phyloP scores from a whole-genome alignment of 2,888 invertebrate genomes.

The Sclerodermus sp. region DNA sequence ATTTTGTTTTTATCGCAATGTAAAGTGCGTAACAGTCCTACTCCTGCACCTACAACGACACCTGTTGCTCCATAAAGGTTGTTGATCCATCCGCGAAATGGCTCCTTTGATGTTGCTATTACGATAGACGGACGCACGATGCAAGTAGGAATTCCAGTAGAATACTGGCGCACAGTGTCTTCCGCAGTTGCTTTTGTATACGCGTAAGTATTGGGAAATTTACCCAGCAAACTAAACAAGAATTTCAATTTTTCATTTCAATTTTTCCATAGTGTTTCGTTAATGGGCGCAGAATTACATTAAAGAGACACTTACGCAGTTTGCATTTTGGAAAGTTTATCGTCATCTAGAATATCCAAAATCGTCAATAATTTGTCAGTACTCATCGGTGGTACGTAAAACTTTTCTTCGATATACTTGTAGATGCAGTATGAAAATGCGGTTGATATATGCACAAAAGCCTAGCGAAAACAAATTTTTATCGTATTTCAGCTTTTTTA shows the following conservation, averaged over 20 bases:
- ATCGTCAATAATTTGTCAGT: conserved; percentile 41
- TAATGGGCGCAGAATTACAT: not conserved
- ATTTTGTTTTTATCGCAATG: conserved; percentile 59
- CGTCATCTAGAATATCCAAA: conserved; percentile 43
- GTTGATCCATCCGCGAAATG: conserved; percentile 68
- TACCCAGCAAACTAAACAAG: conserved; percentile 55
- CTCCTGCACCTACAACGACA: conserved; percentile 59
- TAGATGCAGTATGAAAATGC: conserved; percentile 47
- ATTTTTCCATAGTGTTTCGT: conserved; percentile 13
- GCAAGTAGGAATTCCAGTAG: conserved; percentile 64
- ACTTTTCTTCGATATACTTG: conserved; percentile 47
- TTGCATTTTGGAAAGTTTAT: conserved; percentile 36
- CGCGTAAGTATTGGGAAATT: conserved; percentile 74
- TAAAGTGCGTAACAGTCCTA: conserved; percentile 67
- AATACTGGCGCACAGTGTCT: conserved; percentile 62
- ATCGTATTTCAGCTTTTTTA: not conserved
- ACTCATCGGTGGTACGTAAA: conserved; percentile 42
- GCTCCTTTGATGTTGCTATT: conserved; percentile 54
- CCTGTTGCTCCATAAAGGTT: conserved; percentile 72
- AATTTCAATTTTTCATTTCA: no score
- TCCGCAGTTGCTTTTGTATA: conserved; percentile 76
- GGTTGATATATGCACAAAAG: conserved; percentile 51
- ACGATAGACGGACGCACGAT: conserved; percentile 72
- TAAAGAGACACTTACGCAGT: conserved; percentile 34
- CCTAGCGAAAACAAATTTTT: conserved; percentile 30